Evolutionary conservation across 2,888 invertebrate genomes (phyloP), one percentile per base, ranked within the genome.

Genomic region (Bibio marci): DNA sequence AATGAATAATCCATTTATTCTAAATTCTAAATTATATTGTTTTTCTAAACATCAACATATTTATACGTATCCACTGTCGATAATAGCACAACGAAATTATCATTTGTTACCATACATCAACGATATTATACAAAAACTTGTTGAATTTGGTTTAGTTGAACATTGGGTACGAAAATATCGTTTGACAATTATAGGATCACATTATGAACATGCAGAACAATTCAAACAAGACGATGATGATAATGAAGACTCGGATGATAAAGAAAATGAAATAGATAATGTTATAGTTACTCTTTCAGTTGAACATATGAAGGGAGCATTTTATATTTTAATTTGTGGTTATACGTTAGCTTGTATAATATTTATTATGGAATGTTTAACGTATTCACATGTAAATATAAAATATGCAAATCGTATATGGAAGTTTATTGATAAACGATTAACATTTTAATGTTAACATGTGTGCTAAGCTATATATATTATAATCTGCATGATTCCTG

Each of bases 101-200:
- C 58, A 58, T 48, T 41, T 61, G 13, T 41, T 59, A 42, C 53
- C 55, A 22, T 54, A 52, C 42, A 55, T 61, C 31, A 59, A 61
- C 48, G 49, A 51, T 1, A 48, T 59, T 4, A 57, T 60, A 32
- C 55, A 57, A 34, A 46, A 51, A 14, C 49, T 58, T 3, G 56
- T 56, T 13, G 62, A 61, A 38, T 58, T 58, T 30, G 62, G 60
- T 1, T 55, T 58, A 30, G 51, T 61, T 47, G 50, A 55, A n/a
- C 60, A 59, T 40, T 61, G 60, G 60, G 51, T 54, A 2, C 46
- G 52, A 0, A 61, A 59, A 15, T 39, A 58, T 41, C 55, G 56
- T 28, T 22, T 22, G 8, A 22, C 22, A 8, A 6, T 8, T 6
- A 22, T 22, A 22, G 22, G n/a, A 6, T 4, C 4, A 6, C 22